These are phyloP conservation scores for Pseudochirops corinnae DNA, from an alignment of 2,797 vertebrate species.

Conservation along the genomic window DNA sequence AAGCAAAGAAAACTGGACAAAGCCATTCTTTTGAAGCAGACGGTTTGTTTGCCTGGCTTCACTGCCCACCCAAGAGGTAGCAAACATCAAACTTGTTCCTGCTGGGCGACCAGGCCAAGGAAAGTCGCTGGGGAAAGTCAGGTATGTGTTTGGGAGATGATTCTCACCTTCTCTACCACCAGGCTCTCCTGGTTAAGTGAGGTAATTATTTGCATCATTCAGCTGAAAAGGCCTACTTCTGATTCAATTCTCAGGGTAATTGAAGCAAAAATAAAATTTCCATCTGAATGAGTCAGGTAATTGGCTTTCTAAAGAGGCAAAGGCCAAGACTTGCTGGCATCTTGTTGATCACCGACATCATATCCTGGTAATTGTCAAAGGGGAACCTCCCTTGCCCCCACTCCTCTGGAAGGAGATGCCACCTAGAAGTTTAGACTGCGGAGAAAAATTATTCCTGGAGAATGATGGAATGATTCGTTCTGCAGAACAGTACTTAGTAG, in stretches of 20 bases:
- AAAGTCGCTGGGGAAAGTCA: conserved; percentile 67
- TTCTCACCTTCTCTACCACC: conserved; percentile 67
- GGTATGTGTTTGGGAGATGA: conserved; percentile 77
- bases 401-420: neutral
- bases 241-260: conserved; percentile 80
- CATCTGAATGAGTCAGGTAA: conserved; percentile 81
- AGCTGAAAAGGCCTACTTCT: conserved; percentile 80
- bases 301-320: conserved; percentile 75
- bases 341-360: neutral
- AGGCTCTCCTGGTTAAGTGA: conserved; percentile 74
- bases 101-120: conserved; percentile 60
- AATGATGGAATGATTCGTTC: neutral
- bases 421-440: neutral
- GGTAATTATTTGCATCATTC: conserved; percentile 79
- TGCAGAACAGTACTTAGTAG: neutral
- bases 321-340: conserved; percentile 27
- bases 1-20: conserved; percentile 47
- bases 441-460: neutral
- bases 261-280: conserved; percentile 82
- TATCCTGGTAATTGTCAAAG: neutral
- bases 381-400: neutral
- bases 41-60: conserved; percentile 51
- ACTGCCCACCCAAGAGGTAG: conserved; percentile 19
- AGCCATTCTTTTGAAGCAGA: conserved; percentile 7
- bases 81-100: neutral